Conservation (phyloP, 2,888 invertebrate genomes). For the Halictus quadricinctus region DNA sequence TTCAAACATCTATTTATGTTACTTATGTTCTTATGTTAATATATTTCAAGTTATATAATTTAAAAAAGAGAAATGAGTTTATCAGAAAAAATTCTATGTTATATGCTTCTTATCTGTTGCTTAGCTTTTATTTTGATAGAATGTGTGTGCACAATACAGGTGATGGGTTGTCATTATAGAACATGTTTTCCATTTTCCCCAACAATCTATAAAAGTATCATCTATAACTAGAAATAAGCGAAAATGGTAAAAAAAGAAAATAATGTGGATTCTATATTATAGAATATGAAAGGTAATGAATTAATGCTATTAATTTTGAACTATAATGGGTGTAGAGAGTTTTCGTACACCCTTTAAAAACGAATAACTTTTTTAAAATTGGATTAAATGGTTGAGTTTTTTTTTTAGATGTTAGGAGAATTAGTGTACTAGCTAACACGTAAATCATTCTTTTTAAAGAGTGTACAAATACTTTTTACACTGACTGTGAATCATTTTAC, state of each 20-base stretch:
- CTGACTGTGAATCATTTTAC: too few species aligned
- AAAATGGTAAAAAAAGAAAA: neutral
- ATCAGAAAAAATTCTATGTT: neutral
- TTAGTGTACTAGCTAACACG: too few species aligned
- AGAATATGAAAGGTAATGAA: neutral
- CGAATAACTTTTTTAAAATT: too few species aligned
- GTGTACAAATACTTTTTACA: too few species aligned
- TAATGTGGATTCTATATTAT: neutral
- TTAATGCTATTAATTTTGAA: neutral
- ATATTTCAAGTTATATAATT: neutral
- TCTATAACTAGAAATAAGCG: neutral
- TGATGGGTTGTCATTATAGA: conserved; percentile 35
- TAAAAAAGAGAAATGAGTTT: neutral
- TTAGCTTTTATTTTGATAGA: conserved; percentile 38
- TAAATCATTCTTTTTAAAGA: too few species aligned
- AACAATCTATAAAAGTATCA: neutral
- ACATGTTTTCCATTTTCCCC: neutral
- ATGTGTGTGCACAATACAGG: conserved; percentile 56
- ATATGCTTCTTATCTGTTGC: conserved; percentile 42
- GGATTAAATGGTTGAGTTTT: too few species aligned
- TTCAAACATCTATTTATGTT: conserved; percentile 35
- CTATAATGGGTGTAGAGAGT: neutral
- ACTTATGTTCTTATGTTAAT: neutral
- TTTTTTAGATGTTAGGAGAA: too few species aligned
- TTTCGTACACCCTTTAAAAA: too few species aligned